phyloP scores from a whole-genome alignment of 2,113 vertebrate species.

The Nothocercus nigrocapillus region DNA sequence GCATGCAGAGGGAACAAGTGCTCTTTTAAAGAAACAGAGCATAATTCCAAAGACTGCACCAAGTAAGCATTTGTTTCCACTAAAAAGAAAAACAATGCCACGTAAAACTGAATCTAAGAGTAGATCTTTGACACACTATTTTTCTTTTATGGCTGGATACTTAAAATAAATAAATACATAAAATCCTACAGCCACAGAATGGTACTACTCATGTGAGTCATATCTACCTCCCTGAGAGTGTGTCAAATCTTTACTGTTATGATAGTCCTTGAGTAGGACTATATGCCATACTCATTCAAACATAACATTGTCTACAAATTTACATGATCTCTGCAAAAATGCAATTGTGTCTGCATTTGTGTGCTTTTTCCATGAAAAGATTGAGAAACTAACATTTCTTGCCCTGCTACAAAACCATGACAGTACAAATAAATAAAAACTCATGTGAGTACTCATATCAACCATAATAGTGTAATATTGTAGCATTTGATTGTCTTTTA shows the following conservation, averaged over 20 bases:
- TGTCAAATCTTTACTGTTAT: not conserved
- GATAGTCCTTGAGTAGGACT: not conserved
- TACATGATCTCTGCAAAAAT: not conserved
- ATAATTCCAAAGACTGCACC: not conserved
- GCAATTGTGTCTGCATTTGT: accelerated
- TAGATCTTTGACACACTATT: not conserved
- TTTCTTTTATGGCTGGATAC: not conserved
- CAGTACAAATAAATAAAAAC: not conserved
- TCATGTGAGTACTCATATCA: not conserved
- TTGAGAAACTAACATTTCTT: accelerated
- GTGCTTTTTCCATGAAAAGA: not conserved
- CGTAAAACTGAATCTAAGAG: not conserved
- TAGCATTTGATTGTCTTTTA: not conserved
- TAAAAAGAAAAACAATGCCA: not conserved
- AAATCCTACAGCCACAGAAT: not conserved
- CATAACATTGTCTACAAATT: not conserved
- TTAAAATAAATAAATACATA: not conserved
- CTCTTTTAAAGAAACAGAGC: not conserved
- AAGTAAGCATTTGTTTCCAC: not conserved
- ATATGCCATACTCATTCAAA: not conserved
- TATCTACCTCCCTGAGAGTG: not conserved
- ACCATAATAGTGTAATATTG: not conserved
- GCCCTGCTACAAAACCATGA: not conserved
- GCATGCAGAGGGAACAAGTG: not conserved
- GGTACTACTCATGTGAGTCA: accelerated